Evolutionary conservation across 1,140 invertebrate species (phyloP).

Genomic region (Cotesia glomerata): DNA sequence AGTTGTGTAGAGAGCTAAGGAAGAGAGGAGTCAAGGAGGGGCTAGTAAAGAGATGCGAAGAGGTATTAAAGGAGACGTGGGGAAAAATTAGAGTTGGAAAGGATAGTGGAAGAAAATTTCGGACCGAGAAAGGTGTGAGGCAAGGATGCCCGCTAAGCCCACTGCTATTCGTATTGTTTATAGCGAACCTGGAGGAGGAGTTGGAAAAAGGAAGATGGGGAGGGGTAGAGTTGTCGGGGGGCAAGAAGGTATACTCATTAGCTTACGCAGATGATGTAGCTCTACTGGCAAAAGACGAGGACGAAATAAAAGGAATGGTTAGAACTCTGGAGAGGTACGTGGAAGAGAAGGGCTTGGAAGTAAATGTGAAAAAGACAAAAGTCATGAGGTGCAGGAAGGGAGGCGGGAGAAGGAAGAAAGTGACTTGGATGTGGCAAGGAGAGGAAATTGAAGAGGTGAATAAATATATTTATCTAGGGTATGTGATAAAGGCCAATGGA

Average conservation of each 20-base stretch:
- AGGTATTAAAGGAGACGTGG: background rate
- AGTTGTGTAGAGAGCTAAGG: background rate
- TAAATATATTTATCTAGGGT: background rate
- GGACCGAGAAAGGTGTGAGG: background rate
- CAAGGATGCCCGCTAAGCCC: too few species aligned
- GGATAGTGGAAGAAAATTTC: background rate
- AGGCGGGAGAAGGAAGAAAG: constrained; percentile 1
- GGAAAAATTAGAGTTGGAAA: background rate
- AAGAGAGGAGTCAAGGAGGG: background rate
- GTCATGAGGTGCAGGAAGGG: constrained; percentile 17
- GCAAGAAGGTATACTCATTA: constrained; percentile 1
- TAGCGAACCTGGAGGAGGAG: too few species aligned
- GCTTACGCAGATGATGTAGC: constrained; percentile 21
- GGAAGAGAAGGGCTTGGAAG: background rate
- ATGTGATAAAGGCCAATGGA: too few species aligned
- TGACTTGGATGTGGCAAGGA: background rate
- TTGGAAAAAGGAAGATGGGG: too few species aligned
- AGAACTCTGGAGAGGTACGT: background rate
- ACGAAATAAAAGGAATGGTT: background rate
- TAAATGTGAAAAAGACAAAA: constrained; percentile 22
- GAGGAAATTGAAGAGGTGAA: constrained; percentile 4
- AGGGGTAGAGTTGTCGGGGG: too few species aligned
- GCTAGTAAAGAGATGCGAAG: background rate
- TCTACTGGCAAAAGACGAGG: background rate
- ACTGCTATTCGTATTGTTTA: too few species aligned